A percentile compares a stretch with the other conserved stretches of the same genome.
Evolutionary conservation across 1,140 invertebrate genomes (phyloP).

Genomic region (Leptonema lineaticorne): DNA sequence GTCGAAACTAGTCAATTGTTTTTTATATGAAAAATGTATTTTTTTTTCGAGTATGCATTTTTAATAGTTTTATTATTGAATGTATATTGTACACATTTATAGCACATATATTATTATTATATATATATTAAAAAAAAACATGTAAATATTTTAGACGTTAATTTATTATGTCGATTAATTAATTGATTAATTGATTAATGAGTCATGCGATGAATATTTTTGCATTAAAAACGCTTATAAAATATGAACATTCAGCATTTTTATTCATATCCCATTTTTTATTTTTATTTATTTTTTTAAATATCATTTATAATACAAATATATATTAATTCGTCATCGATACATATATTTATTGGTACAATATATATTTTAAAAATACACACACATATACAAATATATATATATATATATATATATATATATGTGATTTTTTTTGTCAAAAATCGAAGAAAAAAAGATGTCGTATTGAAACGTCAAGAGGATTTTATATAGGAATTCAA

Average conservation of each 20-base stretch:
- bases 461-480: background rate
- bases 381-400: no score
- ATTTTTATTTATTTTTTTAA: background rate
- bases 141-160: conserved; percentile 31
- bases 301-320: no score
- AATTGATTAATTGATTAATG: conserved; percentile 36
- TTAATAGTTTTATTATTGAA: no score
- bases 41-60: background rate
- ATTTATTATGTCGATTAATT: conserved; percentile 35
- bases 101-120: background rate
- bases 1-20: conserved; percentile 41
- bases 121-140: conserved; percentile 14
- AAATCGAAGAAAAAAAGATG: background rate
- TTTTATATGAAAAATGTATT: conserved; percentile 6
- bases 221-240: conserved; percentile 43
- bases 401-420: no score
- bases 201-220: conserved; percentile 42
- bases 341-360: no score
- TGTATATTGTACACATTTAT: background rate
- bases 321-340: no score
- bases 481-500: no score
- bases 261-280: conserved; percentile 9
- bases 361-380: no score
- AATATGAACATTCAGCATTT: background rate
- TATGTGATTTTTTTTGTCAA: no score